Percentiles rank a stretch among this genome's conserved stretches.
phyloP scores from a whole-genome alignment of 2,113 vertebrate species.

The Boleophthalmus pectinirostris region DNA sequence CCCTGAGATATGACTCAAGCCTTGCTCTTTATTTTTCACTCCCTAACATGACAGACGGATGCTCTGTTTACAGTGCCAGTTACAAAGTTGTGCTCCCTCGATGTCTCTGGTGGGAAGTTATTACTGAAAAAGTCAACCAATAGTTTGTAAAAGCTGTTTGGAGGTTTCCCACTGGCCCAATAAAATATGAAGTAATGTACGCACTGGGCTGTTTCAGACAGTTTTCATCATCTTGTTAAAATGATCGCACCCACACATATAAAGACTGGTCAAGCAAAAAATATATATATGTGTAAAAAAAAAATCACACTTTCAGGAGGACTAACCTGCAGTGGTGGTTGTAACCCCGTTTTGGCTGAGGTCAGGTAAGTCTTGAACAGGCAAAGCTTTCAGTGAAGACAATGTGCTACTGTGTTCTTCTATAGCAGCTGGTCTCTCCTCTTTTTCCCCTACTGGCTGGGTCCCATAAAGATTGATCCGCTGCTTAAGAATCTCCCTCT shows the following conservation, averaged over 20 bases:
- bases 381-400: slow-evolving; percentile 31
- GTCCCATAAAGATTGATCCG: slow-evolving; percentile 78
- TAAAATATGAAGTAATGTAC: slow-evolving; percentile 41
- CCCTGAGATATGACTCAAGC: slow-evolving; percentile 18
- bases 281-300: no score
- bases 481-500: slow-evolving; percentile 79
- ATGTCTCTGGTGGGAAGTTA: slow-evolving; percentile 29
- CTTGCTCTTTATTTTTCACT: slow-evolving; percentile 32
- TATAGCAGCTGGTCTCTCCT: not conserved
- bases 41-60: slow-evolving; percentile 31
- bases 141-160: slow-evolving; percentile 24
- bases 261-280: not conserved
- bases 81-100: slow-evolving; percentile 25
- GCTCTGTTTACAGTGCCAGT: slow-evolving; percentile 30
- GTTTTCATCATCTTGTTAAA: slow-evolving; percentile 52
- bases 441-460: not conserved
- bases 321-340: slow-evolving; percentile 65
- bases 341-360: slow-evolving; percentile 18
- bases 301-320: slow-evolving; percentile 2
- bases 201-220: slow-evolving; percentile 40
- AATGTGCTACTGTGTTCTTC: slow-evolving; percentile 16
- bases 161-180: slow-evolving; percentile 34
- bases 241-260: slow-evolving; percentile 18
- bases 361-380: slow-evolving; percentile 16
- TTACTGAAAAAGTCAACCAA: slow-evolving; percentile 25